Base-by-base conservation (phyloP, 30 jellyfish, hydroid and myxozoan genomes). In the Euphysa ruthae region DNA sequence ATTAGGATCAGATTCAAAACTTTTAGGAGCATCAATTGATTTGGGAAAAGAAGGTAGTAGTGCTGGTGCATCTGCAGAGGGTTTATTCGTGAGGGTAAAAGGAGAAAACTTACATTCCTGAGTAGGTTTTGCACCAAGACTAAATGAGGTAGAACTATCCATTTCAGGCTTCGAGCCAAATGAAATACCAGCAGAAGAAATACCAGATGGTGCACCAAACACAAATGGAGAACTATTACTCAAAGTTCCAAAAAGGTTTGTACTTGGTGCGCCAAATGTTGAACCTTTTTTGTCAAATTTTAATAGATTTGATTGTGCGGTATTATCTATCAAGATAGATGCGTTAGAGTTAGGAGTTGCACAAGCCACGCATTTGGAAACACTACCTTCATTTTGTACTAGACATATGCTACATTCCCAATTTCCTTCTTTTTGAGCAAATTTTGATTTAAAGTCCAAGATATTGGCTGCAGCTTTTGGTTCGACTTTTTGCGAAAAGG, bases 1-100 rank as follows among this genome's bases (percentile, higher is more conserved):
- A 35, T 70, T 43, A 18, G 63, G 83, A 51, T 56, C 83, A 5
- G 83, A 72, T 44, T 68, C 69, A 49, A 68, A 68, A 23, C 23
- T 61, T 1, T 61, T 58, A 4, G 27, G 4, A 8, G 8, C 10
- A 58, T 19, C 27, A 23, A 58, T 24, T 18, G 35, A 12, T 63
- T 30, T 63, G 6, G n/a, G n/a, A n/a, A n/a, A n/a, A 8, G 6
- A 3, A 4, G 18, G 28, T n/a, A 8, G 60, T 46, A 5, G 18
- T n/a, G 23, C 23, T 8, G 14, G 14, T 8, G n/a, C 12, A 12
- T 12, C n/a, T 8, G n/a, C 12, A n/a, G 52, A 38, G n/a, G 52
- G n/a, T n/a, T 38, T 38, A 8, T 12, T 12, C 12, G 52, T 38
- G 12, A 38, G 52, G n/a, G n/a, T n/a, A n/a, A n/a, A n/a, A n/a